Conservation (phyloP, 2,113 vertebrate genomes). For the Condylura cristata region DNA sequence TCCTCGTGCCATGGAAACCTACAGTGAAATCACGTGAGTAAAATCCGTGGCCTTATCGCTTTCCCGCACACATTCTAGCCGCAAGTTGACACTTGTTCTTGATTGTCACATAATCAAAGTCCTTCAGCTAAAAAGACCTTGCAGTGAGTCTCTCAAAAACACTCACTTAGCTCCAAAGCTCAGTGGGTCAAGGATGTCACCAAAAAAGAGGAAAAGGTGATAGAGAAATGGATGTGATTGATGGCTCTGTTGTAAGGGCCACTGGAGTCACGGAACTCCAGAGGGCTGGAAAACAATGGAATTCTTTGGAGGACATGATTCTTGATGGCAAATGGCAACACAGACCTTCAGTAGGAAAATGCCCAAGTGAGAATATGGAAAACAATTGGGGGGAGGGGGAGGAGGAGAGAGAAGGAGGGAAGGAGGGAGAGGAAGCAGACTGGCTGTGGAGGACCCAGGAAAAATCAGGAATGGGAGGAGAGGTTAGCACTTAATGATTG, state of each 20-base stretch:
- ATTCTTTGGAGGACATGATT: neutral
- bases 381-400: too few relatives aligned
- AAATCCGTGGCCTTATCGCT: neutral
- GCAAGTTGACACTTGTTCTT: neutral
- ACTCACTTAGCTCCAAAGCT: neutral
- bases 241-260: fast-evolving
- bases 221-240: neutral
- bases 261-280: neutral
- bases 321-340: neutral
- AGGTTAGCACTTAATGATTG: neutral
- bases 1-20: neutral
- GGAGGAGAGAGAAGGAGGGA: neutral
- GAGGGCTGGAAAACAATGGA: neutral
- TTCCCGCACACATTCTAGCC: neutral
- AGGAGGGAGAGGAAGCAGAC: fast-evolving
- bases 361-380: neutral
- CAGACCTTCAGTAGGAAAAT: neutral
- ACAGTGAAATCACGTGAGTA: neutral
- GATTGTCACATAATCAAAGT: neutral
- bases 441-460: fast-evolving
- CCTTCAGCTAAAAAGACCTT: neutral
- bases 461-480: neutral
- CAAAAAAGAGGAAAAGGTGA: neutral
- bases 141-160: neutral
- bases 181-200: neutral